Base-by-base conservation (phyloP, 2,113 vertebrate species). In the Zosterops pallidus region DNA sequence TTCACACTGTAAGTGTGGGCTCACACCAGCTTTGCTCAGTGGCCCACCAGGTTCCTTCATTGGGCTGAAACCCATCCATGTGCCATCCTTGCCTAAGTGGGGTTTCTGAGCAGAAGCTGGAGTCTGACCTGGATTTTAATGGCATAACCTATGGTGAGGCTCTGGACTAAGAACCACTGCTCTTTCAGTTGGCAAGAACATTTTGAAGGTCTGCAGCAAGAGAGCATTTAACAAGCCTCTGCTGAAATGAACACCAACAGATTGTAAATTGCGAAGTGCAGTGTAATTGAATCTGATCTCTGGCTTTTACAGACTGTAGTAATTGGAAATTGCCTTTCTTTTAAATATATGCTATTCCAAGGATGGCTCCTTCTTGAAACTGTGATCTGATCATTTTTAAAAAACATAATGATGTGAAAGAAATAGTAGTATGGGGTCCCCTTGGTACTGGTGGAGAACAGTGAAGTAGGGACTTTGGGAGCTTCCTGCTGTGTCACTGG, bases 221-320 rank as follows among this genome's bases (percentile, higher is more conserved):
- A 92, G 65, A 90, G 63, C 59, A 64, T 94, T 96, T 95, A 90
- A 85, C 14, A 55, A 91, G 84, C 60, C 74, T 92, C 37, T 91
- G 63, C 95, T 93, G 90, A 78, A 91, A 95, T 52, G 87, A 86
- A 68, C 71, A 92, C 75, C 96, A 96, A 70, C 85, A 95, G 95
- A 95, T 26, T 95, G 89, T 82, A 87, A 94, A 94, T 87, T 95
- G 91, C 63, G 2, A 95, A 95, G 75, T 90, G 85, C 87, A 88
- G 79, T 56, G 95, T 96, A 95, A 97, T 94, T 94, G 90, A 94
- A 96, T 95, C 95, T 93, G 92, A 90, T 95, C 91, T 91, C 87
- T 90, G 86, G 65, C 89, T 96, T 97, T 94, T 87, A 94, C 37
- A 82, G 67, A 44, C 67, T 70, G 50, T 85, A 62, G 84, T 74